Base-by-base conservation (phyloP, 2,113 vertebrate species). In the Lethenteron reissneri region DNA sequence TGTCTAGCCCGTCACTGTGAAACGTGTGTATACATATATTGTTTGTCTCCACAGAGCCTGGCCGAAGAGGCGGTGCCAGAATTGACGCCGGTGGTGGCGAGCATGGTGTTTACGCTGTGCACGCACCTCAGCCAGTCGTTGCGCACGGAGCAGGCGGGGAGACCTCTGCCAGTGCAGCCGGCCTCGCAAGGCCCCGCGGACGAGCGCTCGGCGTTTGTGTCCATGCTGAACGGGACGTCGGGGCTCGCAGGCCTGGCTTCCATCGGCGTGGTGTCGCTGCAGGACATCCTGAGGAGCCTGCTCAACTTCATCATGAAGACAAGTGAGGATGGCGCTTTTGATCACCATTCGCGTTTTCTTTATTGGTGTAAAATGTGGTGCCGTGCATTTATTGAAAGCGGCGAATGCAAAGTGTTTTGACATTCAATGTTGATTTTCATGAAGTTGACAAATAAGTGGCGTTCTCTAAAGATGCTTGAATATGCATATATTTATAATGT, bases 21-120 rank as follows among this genome's bases (percentile, higher is more conserved):
- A 41, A 41, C 41, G 41, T 41, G 41, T 41, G 41, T 41, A 41
- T 41, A 41, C 41, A 41, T 41, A 41, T 41, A 41, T 41, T 41
- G 41, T 41, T 41, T 41, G 41, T 41, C 41, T 41, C 41, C 41
- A 41, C 41, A 68, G 64, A 68, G n/a, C 64, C 64, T 68, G 9
- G n/a, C n/a, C 64, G 64, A 68, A 21, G 21, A 68, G n/a, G 64
- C 21, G 64, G 64, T 21, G 64, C n/a, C 64, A 68, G n/a, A 68
- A 68, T 21, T 68, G n/a, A 68, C 21, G 64, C 11, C 64, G 21
- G 9, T 68, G 64, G 64, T 21, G n/a, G n/a, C 64, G n/a, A 21
- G 64, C n/a, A 21, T 21, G n/a, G n/a, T 68, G n/a, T 68, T 68
- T 68, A 68, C 64, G 21, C 64, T 68, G n/a, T 68, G 64, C 64